Base-by-base conservation (phyloP, 2,888 invertebrate species). In the Pinctada fucata region DNA sequence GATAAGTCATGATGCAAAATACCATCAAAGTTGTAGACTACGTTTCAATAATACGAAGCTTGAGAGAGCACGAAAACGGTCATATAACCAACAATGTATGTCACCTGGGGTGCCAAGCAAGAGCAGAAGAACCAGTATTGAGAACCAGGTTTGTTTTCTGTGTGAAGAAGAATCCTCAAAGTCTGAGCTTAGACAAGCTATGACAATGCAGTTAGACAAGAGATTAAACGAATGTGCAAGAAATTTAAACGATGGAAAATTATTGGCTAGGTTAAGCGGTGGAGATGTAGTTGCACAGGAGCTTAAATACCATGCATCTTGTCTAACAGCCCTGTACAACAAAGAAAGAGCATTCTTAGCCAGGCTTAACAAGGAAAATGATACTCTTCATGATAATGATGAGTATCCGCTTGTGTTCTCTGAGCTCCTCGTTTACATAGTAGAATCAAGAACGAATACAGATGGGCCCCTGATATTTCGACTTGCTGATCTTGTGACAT, bases 231-330 rank as follows among this genome's bases (percentile, higher is more conserved):
- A 80, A 72, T 82, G 82, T 72, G 80, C 83, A n/a, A 2, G 10
- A n/a, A 77, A 51, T 48, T 69, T 83, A n/a, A 77, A 83, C 74
- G 82, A 84, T 76, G 79, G 78, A 51, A 82, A 72, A 58, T 74
- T 83, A 3, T 48, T 83, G 47, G 82, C 83, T 8, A 81, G 63
- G 68, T 75, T 83, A 47, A 82, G 80, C 80, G 77, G 72, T 58
- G 81, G 84, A 8, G 85, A 83, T 82, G 73, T 81, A 51, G 81
- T 85, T 5, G 85, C 83, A 71, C 84, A 83, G 79, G 85, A 84
- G 69, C 70, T 84, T 5, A 83, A 79, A 71, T 84, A 84, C 50
- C 82, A 85, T 72, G 51, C 48, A 6, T 64, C 76, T 51, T 83
- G 82, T 68, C 77, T 83, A 66, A 64, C 79, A 66, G 64, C 74